These are phyloP conservation scores for Habrosyne pyritoides DNA, from an alignment of 2,888 invertebrate genomes.

Conservation along the genomic window DNA sequence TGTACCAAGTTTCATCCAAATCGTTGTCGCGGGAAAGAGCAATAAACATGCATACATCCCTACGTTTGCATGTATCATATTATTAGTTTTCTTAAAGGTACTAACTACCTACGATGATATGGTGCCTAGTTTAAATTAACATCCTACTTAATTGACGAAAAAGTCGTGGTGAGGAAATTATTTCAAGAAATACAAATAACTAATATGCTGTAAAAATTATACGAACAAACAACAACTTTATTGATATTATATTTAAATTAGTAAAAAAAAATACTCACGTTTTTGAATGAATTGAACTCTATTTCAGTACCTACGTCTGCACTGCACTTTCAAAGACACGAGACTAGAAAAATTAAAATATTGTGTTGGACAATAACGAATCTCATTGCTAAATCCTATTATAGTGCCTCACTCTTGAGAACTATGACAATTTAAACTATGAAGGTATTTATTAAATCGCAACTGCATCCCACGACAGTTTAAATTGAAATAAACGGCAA, in stretches of 20 bases:
- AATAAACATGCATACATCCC: too few relatives aligned
- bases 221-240: slow-evolving; percentile 8
- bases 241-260: background rate
- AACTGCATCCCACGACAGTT: slow-evolving; percentile 51
- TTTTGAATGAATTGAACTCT: background rate
- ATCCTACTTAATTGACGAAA: slow-evolving; percentile 15
- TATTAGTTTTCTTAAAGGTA: too few relatives aligned
- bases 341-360: slow-evolving; percentile 9
- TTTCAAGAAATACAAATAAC: background rate
- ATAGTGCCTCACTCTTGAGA: slow-evolving; percentile 17
- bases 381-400: slow-evolving; percentile 11
- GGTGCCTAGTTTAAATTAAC: too few relatives aligned
- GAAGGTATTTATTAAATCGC: slow-evolving; percentile 18
- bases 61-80: too few relatives aligned
- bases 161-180: slow-evolving; percentile 19
- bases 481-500: slow-evolving; percentile 55
- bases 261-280: background rate
- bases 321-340: slow-evolving; percentile 3
- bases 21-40: too few relatives aligned
- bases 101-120: too few relatives aligned
- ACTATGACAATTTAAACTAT: slow-evolving; percentile 23
- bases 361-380: slow-evolving; percentile 14
- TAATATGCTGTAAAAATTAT: too few relatives aligned
- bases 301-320: background rate
- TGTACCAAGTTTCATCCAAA: too few relatives aligned